Percentiles rank a stretch among this genome's conserved stretches.
Evolutionary conservation across 2,888 invertebrate genomes (phyloP).

Genomic region (Nudaria mundana): DNA sequence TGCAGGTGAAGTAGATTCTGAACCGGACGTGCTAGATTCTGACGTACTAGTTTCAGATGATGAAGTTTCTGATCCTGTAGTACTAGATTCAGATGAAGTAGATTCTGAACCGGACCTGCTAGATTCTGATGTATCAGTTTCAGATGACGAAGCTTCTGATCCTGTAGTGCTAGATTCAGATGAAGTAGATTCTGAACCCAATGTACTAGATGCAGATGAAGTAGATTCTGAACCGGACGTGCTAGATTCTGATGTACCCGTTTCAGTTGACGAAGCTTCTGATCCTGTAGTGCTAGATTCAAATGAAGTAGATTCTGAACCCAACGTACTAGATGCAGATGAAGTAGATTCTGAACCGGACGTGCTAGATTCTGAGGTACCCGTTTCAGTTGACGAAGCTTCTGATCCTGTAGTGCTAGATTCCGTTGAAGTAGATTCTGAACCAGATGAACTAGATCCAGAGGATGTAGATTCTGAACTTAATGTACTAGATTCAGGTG

Average conservation of each 20-base stretch:
- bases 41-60: not conserved
- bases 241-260: not conserved
- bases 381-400: not conserved
- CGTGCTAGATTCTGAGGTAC: not conserved
- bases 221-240: not conserved
- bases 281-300: not conserved
- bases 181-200: not conserved
- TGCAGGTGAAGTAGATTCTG: not conserved
- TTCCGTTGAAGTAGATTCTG: not conserved
- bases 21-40: not conserved
- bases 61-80: not conserved
- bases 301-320: not conserved
- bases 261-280: not conserved
- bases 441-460: not conserved
- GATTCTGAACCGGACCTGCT: no score
- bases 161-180: not conserved
- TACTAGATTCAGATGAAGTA: not conserved
- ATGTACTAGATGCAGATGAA: not conserved
- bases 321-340: not conserved
- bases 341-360: not conserved
- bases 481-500: not conserved
- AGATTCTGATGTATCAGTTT: not conserved
- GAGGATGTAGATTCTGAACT: not conserved
- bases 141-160: not conserved
- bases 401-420: not conserved